These are phyloP conservation scores for Thermophis baileyi DNA, from an alignment of 2,113 vertebrate species.

Conservation along the genomic window DNA sequence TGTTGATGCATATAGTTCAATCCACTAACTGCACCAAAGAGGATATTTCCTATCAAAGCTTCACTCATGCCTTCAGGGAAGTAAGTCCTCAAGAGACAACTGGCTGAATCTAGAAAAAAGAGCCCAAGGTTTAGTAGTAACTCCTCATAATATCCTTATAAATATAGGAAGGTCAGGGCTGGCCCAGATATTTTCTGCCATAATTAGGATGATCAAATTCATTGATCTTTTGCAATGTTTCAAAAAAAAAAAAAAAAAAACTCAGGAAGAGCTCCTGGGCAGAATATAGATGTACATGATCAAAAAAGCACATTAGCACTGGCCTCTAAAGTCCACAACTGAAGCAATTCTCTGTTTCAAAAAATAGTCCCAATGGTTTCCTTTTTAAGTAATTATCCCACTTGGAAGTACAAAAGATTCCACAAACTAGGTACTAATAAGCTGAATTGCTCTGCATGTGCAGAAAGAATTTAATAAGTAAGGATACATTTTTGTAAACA, in stretches of 20 bases:
- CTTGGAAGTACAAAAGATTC: neutral
- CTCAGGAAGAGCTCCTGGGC: neutral
- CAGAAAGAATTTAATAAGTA: neutral
- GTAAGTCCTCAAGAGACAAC: slow-evolving; percentile 83
- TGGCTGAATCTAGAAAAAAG: slow-evolving; percentile 83
- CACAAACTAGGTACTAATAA: neutral
- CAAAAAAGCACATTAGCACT: neutral
- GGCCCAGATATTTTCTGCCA: neutral
- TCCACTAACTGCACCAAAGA: slow-evolving; percentile 87
- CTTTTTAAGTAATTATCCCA: neutral
- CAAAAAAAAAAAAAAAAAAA: no score
- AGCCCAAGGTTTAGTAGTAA: neutral
- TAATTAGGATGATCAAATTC: neutral
- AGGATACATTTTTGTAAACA: neutral
- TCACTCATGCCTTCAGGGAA: slow-evolving; percentile 98
- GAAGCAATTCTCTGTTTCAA: neutral
- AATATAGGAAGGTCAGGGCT: neutral
- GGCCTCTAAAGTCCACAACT: neutral
- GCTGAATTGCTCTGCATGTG: neutral
- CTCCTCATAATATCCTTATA: neutral
- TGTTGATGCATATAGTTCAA: slow-evolving; percentile 93
- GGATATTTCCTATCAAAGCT: slow-evolving; percentile 88
- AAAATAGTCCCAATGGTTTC: neutral
- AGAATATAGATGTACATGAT: neutral
- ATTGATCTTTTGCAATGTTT: neutral